Evolutionary conservation across 1,140 invertebrate genomes (phyloP).

Genomic region (Drosophila tani): DNA sequence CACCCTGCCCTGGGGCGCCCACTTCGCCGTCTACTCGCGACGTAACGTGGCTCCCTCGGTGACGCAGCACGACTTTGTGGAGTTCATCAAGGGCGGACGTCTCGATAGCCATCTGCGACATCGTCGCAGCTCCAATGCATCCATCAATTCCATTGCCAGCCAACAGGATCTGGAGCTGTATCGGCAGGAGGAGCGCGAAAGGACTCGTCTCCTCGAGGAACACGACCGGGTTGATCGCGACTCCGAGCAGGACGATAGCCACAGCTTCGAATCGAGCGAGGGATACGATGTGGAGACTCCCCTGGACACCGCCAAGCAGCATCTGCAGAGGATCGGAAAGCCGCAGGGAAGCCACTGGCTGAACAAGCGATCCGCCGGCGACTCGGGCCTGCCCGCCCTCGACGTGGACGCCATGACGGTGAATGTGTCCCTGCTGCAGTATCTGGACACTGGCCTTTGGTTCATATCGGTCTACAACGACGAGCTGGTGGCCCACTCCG

Average conservation of each 20-base stretch:
- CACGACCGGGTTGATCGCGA: slow-evolving; percentile 27
- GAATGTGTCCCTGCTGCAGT: slow-evolving; percentile 94
- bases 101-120: slow-evolving; percentile 89
- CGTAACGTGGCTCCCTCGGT: slow-evolving; percentile 96
- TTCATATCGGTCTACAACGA: slow-evolving; percentile 98
- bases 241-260: slow-evolving; percentile 39
- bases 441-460: slow-evolving; percentile 96
- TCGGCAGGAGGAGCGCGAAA: slow-evolving; percentile 23
- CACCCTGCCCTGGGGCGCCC: slow-evolving; percentile 94
- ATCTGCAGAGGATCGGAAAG: slow-evolving; percentile 39
- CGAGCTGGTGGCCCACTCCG: slow-evolving; percentile 92
- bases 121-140: slow-evolving; percentile 56
- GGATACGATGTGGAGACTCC: slow-evolving; percentile 70
- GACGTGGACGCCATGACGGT: slow-evolving; percentile 90
- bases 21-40: slow-evolving; percentile 96
- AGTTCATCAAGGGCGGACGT: slow-evolving; percentile 94
- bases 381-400: slow-evolving; percentile 72
- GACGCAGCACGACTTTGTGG: slow-evolving; percentile 97
- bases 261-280: slow-evolving; percentile 46
- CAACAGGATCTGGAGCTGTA: slow-evolving; percentile 39
- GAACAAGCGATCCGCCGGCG: slow-evolving; percentile 69
- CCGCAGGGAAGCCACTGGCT: slow-evolving; percentile 24
- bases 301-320: slow-evolving; percentile 62
- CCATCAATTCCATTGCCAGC: neutral
- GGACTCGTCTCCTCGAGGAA: neutral